Evolutionary conservation across 2,888 invertebrate species (phyloP), one percentile per base, ranked within the genome.

Genomic region (Mythimna lalbum): DNA sequence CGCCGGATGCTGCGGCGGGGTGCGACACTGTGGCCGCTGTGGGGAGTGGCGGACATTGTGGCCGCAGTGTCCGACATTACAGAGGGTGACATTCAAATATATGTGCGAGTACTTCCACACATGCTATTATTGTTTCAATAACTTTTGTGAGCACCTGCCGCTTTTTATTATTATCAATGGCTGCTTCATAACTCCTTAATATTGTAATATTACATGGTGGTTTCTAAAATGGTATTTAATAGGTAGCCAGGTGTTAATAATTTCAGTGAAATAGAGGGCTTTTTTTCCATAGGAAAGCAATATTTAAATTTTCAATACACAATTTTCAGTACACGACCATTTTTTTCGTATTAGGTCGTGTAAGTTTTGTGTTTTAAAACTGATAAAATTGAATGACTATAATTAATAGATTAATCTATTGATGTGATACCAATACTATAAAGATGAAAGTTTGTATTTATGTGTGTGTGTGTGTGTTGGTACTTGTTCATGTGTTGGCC

Each of bases 41-140:
- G 53, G 74, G 47, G 74, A 55, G 76, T 21, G 47, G 53, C 31
- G 68, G 60, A 56, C 68, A 68, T 52, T 77, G 62, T 39, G 57
- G 70, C 19, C 23, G 33, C 23, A 12, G 10, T 47, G 27, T 47
- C 63, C 3, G 27, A 47, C 63, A 70, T 63, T 36, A 63, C 27
- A 19, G 27, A 14, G 43, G 52, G 39, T 27, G 49, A 76, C 52
- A 65, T 57, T 62, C 52, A 65, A 78, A 71, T 72, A 64, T 52
- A 33, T 49, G n/a, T 49, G n/a, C n/a, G 47, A 43, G 17, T 17
- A 43, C 47, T 21, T 52, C 59, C 47, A 55, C 23, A 9, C 0
- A 3, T 1, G 60, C 60, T 27, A 60, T 78, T 78, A 78, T 73
- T 52, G 27, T 21, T 73, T 39, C 65, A 73, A 76, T 78, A 76